Conservation (phyloP, 1,140 invertebrate species). For the Sarcophaga bullata region DNA sequence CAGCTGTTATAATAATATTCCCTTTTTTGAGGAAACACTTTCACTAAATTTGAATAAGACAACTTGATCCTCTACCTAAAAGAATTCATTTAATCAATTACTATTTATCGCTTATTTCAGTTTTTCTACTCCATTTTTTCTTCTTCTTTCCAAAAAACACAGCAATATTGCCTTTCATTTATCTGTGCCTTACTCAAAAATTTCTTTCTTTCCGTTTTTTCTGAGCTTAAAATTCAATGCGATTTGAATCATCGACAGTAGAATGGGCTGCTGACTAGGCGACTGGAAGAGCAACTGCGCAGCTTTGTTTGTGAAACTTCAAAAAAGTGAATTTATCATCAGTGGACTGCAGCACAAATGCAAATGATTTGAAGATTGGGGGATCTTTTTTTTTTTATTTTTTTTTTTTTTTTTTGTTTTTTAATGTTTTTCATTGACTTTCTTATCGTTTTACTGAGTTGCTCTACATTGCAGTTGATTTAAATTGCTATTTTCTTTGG, state of each 20-base stretch:
- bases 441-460: background rate
- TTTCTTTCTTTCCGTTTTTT: background rate
- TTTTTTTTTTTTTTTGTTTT: background rate
- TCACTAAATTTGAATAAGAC: no score
- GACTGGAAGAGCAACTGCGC: background rate
- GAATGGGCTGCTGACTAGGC: background rate
- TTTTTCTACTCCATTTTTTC: no score
- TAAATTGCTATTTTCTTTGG: background rate
- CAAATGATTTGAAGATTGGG: background rate
- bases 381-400: no score
- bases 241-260: background rate
- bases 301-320: background rate
- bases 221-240: background rate
- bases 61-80: no score
- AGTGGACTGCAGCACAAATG: constrained; percentile 12
- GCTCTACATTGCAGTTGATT: constrained; percentile 20
- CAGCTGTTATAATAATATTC: no score
- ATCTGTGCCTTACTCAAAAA: background rate
- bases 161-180: constrained; percentile 2
- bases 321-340: constrained; percentile 13
- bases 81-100: no score
- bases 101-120: no score
- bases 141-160: background rate
- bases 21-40: no score
- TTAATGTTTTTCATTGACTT: constrained; percentile 13